Conservation (phyloP, 2,113 vertebrate genomes). For the Colius striatus region DNA sequence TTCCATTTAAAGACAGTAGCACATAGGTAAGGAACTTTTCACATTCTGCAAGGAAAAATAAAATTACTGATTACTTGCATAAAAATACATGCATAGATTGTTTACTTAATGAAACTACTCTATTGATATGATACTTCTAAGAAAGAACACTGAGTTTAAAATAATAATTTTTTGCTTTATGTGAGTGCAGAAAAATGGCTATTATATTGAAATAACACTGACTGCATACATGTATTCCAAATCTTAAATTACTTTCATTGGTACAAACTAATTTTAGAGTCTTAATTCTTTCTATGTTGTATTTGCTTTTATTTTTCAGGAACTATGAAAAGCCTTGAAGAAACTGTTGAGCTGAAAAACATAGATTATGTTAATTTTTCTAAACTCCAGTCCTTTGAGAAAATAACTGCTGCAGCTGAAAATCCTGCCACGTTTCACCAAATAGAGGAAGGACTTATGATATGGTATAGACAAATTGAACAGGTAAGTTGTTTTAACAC, state of each 20-base stretch:
- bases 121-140: background rate
- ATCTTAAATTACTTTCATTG: background rate
- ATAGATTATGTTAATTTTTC: conserved; percentile 77
- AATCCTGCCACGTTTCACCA: conserved; percentile 75
- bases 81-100: background rate
- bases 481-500: conserved; percentile 62
- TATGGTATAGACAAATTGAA: conserved; percentile 87
- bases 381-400: conserved; percentile 74
- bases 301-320: conserved; percentile 53
- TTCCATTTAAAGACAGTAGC: background rate
- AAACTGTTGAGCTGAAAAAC: conserved; percentile 75
- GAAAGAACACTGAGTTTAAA: background rate
- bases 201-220: background rate
- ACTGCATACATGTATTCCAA: background rate
- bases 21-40: background rate
- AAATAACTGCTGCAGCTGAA: conserved; percentile 76
- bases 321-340: conserved; percentile 75
- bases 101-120: background rate
- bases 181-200: background rate
- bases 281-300: background rate
- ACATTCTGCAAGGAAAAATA: background rate
- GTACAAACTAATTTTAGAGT: background rate
- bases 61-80: background rate
- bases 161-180: background rate
- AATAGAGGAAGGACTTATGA: conserved; percentile 82